Percentiles rank a stretch among this genome's conserved stretches.
phyloP scores from a whole-genome alignment of 2,113 vertebrate species.

The Dasyprocta punctata region DNA sequence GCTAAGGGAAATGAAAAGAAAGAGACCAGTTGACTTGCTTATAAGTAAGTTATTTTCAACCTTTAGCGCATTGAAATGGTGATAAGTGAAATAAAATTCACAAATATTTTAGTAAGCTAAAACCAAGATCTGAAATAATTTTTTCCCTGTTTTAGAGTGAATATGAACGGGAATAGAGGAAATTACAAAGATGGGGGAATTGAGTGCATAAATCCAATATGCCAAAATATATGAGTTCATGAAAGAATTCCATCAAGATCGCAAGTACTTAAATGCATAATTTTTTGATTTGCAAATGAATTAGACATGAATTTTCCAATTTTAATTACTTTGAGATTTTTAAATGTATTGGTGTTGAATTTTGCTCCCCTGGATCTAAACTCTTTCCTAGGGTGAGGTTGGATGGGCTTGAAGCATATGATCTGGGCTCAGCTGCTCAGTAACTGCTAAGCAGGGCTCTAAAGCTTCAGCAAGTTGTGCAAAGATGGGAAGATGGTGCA shows the following conservation, averaged over 20 bases:
- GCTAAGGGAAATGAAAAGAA: background rate
- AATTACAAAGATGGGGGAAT: background rate
- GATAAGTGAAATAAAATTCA: background rate
- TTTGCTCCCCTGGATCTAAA: background rate
- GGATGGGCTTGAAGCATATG: background rate
- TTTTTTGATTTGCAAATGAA: background rate
- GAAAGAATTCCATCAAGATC: background rate
- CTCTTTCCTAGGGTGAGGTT: background rate
- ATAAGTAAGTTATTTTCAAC: background rate
- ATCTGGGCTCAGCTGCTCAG: background rate
- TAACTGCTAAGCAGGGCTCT: background rate
- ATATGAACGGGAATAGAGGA: background rate
- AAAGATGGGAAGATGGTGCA: background rate
- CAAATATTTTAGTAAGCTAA: slow-evolving; percentile 1
- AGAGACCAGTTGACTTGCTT: background rate
- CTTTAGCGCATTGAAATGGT: background rate
- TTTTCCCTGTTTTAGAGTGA: background rate
- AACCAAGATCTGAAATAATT: background rate
- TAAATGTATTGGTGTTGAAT: background rate
- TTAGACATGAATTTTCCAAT: background rate
- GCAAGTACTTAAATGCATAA: background rate
- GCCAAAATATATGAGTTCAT: background rate
- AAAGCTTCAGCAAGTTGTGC: background rate
- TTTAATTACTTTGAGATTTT: background rate
- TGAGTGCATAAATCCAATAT: background rate